Evolutionary conservation across 2,113 vertebrate species (phyloP).

Genomic region (Tachysurus fulvidraco): DNA sequence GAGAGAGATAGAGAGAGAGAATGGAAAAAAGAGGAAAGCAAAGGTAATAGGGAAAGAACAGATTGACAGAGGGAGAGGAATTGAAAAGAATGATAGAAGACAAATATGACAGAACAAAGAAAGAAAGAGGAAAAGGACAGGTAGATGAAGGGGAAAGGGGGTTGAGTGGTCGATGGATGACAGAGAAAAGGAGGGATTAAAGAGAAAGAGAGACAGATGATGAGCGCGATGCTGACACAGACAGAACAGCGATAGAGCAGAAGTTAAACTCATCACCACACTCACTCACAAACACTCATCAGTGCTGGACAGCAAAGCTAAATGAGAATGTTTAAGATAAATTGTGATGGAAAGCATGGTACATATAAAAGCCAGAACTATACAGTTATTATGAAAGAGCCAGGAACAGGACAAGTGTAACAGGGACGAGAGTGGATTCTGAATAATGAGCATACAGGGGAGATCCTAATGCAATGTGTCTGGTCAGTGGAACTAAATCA

Average conservation of each 20-base stretch:
- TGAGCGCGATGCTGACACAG: slow-evolving; percentile 39
- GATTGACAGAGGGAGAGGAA: neutral
- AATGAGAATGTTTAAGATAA: slow-evolving; percentile 38
- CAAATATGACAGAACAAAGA: slow-evolving; percentile 24
- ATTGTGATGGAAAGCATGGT: slow-evolving; percentile 25
- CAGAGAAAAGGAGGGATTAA: slow-evolving; percentile 40
- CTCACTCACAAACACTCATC: neutral
- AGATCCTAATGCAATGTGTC: neutral
- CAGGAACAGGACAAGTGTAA: neutral
- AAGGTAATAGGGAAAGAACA: neutral
- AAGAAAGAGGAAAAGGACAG: slow-evolving; percentile 16
- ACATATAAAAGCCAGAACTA: slow-evolving; percentile 15
- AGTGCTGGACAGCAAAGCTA: slow-evolving; percentile 35
- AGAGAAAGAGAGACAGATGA: slow-evolving; percentile 47
- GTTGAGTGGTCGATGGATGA: slow-evolving; percentile 34
- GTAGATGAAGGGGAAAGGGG: slow-evolving; percentile 28
- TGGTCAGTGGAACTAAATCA: neutral
- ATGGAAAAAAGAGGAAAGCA: slow-evolving; percentile 8
- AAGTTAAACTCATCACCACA: slow-evolving; percentile 50
- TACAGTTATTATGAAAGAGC: neutral
- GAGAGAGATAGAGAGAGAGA: slow-evolving; percentile 1
- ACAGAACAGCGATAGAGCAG: slow-evolving; percentile 36
- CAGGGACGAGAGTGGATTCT: neutral
- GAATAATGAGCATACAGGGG: neutral
- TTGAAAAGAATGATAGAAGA: slow-evolving; percentile 19